These are phyloP conservation scores for Ammodytes marinus DNA, from an alignment of 2,113 vertebrate species.

Conservation along the genomic window DNA sequence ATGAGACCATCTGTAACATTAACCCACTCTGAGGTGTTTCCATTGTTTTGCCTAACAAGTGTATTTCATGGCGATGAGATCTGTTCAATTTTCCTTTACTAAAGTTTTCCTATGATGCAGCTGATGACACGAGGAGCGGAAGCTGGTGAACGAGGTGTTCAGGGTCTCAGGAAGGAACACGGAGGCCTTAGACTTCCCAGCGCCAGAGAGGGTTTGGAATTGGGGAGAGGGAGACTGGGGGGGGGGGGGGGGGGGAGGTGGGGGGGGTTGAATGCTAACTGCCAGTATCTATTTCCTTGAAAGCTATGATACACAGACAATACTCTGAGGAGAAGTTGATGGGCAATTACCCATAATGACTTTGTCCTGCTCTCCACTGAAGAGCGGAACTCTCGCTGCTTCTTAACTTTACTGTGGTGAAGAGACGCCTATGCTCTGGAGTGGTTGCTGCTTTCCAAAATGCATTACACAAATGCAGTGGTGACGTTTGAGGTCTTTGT, in stretches of 20 bases:
- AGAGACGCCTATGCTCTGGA: neutral
- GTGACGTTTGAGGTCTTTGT: neutral
- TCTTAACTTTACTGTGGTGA: neutral
- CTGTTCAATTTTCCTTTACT: conserved; percentile 17
- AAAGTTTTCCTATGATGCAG: conserved; percentile 17
- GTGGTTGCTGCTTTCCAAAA: neutral
- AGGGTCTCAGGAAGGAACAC: conserved; percentile 69
- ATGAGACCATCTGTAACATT: no score
- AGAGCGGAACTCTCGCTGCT: no score
- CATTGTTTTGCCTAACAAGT: neutral
- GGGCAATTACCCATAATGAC: conserved; percentile 43
- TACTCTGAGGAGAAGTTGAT: conserved; percentile 16
- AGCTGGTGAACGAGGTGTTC: conserved; percentile 32
- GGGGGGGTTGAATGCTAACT: neutral
- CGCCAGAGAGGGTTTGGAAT: neutral
- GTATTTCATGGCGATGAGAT: neutral
- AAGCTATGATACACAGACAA: conserved; percentile 1
- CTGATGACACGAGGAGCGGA: conserved; percentile 50
- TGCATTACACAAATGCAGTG: neutral
- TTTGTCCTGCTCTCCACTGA: neutral
- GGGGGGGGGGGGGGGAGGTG: no score
- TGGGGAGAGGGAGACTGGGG: neutral
- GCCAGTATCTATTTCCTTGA: neutral
- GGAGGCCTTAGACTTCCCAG: conserved; percentile 48
- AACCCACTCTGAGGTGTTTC: neutral